Evolutionary conservation across 2,888 invertebrate genomes (phyloP), one percentile per base, ranked within the genome.

Genomic region (Eupithecia subfuscata): DNA sequence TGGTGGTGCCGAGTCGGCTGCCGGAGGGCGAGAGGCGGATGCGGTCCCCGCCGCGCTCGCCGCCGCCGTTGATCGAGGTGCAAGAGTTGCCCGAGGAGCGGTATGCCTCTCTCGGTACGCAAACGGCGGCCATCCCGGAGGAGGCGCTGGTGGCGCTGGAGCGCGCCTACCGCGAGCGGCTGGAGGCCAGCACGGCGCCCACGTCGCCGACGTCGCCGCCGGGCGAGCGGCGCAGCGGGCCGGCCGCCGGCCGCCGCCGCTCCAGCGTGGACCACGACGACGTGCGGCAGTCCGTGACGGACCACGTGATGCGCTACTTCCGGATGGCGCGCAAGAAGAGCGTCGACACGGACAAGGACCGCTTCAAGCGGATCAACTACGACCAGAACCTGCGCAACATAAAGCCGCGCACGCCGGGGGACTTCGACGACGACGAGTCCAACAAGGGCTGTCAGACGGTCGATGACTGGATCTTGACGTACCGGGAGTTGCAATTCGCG

Each of bases 301-400:
- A 98, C 86, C 98, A 97, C 81, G 97, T 98, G 78, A 98, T 98
- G 89, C 95, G 98, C 14, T 98, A 98, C 89, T 91, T 98, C 70
- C 95, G 97, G 75, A 98, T 98, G 98, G 98, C 98, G 11, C 95
- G 98, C 52, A 98, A 98, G 88, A 98, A 98, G 86, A 97, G 97
- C 85, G 96, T 97, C 14, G 98, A 98, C 88, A 96, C 97, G 3
- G 97, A 97, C 81, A 97, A 97, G 87, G 98, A 97, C 86, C 96
- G 97, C 71, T 98, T 98, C 87, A 98, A 98, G 87, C 96, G 98
- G 0, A 97, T 98, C 30, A 98, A 98, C 88, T 98, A 98, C 85
- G 98, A 98, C 85, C 96, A 97, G 77, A 98, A 97, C 86, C 92
- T 98, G 77, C 94, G 98, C 40, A 97, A 98, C 82, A 98, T 98